A percentile compares a stretch with the other conserved stretches of the same genome.
Conservation (phyloP, 2,113 vertebrate genomes). For the Semicossyphus pulcher region DNA sequence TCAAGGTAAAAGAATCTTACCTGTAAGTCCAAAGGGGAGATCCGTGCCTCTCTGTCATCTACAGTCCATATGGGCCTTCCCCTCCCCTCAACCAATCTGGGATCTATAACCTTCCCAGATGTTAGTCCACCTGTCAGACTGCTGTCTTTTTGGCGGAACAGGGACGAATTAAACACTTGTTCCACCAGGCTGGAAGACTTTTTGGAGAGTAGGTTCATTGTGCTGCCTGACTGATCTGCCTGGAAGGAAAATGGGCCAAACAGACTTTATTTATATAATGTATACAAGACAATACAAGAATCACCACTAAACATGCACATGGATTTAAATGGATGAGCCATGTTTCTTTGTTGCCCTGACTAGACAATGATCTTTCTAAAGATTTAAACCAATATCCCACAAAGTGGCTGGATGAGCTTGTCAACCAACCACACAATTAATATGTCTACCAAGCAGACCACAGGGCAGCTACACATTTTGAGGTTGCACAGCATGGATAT, state of each 20-base stretch:
- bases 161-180: slow-evolving; percentile 93
- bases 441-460: slow-evolving; percentile 3
- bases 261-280: neutral
- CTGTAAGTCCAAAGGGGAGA: slow-evolving; percentile 90
- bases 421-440: slow-evolving; percentile 21
- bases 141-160: slow-evolving; percentile 83
- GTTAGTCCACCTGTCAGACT: slow-evolving; percentile 79
- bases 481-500: neutral
- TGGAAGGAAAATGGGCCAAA: slow-evolving; percentile 63
- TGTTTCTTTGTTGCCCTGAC: slow-evolving; percentile 13
- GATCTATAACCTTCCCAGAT: slow-evolving; percentile 76
- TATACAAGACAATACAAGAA: neutral
- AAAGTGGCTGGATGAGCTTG: neutral
- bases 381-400: slow-evolving; percentile 14
- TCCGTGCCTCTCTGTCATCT: slow-evolving; percentile 86
- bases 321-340: neutral
- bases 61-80: slow-evolving; percentile 90
- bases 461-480: neutral
- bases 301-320: neutral
- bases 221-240: slow-evolving; percentile 87
- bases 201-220: slow-evolving; percentile 78
- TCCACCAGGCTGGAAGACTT: slow-evolving; percentile 90
- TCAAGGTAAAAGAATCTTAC: slow-evolving; percentile 67
- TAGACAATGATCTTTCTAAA: neutral
- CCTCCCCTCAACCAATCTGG: slow-evolving; percentile 86